These are phyloP conservation scores for Venusia cambrica DNA, from an alignment of 2,888 invertebrate genomes.

Conservation along the genomic window DNA sequence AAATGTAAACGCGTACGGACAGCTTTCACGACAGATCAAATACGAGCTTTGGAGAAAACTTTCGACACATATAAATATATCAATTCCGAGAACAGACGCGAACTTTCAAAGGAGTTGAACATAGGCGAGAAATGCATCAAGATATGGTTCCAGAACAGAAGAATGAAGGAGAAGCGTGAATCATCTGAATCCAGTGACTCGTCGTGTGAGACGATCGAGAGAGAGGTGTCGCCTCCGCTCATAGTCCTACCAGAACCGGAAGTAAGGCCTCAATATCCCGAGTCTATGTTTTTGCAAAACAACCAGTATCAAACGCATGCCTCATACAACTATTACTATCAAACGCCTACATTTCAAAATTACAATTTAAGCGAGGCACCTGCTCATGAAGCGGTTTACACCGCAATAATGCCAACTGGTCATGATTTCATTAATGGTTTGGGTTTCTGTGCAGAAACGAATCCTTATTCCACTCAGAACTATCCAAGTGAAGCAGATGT, in stretches of 20 bases:
- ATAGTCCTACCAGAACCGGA: constrained; percentile 8
- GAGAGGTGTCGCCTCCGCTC: constrained; percentile 20
- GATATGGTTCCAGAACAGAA: constrained; percentile 91
- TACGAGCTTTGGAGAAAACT: constrained; percentile 82
- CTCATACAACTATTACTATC: constrained; percentile 3
- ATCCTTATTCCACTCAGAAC: constrained; percentile 7
- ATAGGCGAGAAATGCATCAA: constrained; percentile 88
- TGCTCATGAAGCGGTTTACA: constrained; percentile 3
- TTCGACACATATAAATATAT: constrained; percentile 81
- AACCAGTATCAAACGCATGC: neutral
- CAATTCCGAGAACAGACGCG: constrained; percentile 82
- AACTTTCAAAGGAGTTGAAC: constrained; percentile 82
- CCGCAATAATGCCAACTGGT: neutral
- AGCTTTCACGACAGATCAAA: constrained; percentile 86
- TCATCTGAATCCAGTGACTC: constrained; percentile 52
- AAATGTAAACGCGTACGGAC: constrained; percentile 84
- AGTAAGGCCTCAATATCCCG: neutral
- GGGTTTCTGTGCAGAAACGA: constrained; percentile 8
- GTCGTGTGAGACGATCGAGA: constrained; percentile 35
- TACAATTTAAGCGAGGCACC: constrained; percentile 5
- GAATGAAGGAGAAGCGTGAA: constrained; percentile 87
- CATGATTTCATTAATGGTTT: constrained; percentile 7
- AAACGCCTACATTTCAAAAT: neutral
- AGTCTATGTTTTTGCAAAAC: neutral
- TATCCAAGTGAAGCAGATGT: constrained; percentile 2